Conservation (phyloP, 2,888 invertebrate species). For the Dermolepida albohirtum region DNA sequence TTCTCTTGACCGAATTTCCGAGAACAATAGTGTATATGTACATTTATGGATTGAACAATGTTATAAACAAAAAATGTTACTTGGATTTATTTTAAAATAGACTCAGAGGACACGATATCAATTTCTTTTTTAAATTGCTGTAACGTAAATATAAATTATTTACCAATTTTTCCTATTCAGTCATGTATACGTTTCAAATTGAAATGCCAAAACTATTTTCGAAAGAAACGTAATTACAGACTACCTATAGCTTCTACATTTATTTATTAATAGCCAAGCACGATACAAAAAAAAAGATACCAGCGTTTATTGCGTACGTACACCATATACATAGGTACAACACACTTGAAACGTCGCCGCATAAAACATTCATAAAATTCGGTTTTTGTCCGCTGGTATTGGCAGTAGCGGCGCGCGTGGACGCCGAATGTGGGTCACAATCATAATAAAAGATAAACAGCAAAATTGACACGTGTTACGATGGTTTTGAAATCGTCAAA, state of each 20-base stretch:
- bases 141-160: no score
- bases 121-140: no score
- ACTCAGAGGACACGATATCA: no score
- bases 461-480: slow-evolving; percentile 49
- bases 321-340: not conserved
- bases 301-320: no score
- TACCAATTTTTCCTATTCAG: no score
- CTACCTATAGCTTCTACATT: slow-evolving; percentile 9
- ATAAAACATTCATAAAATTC: slow-evolving; percentile 43
- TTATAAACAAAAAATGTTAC: no score
- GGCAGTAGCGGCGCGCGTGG: slow-evolving; percentile 18
- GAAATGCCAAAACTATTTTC: slow-evolving; percentile 23
- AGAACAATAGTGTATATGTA: no score
- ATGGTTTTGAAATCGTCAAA: slow-evolving; percentile 47
- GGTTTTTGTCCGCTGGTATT: slow-evolving; percentile 41
- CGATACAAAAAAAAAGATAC: slow-evolving; percentile 1
- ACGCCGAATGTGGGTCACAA: slow-evolving; percentile 47
- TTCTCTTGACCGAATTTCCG: no score
- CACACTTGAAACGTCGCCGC: slow-evolving; percentile 7
- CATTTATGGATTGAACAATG: no score
- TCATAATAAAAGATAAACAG: slow-evolving; percentile 48
- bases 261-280: slow-evolving; percentile 16
- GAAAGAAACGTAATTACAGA: slow-evolving; percentile 9
- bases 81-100: no score
- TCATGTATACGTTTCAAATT: not conserved